Conservation (phyloP, 2,113 vertebrate species). For the Osmerus eperlanus region DNA sequence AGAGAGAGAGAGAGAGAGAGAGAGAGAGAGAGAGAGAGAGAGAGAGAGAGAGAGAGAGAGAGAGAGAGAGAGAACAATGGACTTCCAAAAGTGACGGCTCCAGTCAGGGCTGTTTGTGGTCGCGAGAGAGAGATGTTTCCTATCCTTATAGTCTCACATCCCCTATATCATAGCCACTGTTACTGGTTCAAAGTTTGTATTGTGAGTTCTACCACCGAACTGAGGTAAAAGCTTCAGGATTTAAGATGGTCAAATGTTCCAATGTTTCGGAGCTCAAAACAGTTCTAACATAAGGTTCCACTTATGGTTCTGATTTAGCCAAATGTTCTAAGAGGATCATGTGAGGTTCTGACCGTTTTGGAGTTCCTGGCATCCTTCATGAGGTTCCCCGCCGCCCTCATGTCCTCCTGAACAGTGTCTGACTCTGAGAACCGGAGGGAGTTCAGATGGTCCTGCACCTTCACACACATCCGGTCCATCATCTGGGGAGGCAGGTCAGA, state of each 20-base stretch:
- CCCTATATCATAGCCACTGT: too few species aligned
- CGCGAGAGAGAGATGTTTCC: not conserved
- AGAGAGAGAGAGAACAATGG: too few species aligned
- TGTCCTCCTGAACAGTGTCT: slow-evolving; percentile 81
- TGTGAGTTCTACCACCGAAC: too few species aligned
- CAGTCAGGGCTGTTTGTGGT: too few species aligned
- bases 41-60: not conserved
- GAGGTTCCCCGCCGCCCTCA: slow-evolving; percentile 83
- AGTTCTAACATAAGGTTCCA: not conserved
- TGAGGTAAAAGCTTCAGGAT: too few species aligned
- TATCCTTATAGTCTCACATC: too few species aligned
- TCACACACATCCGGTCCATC: slow-evolving; percentile 94
- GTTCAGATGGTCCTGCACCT: slow-evolving; percentile 97
- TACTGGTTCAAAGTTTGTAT: too few species aligned
- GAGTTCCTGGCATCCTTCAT: slow-evolving; percentile 93
- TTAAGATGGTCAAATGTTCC: too few species aligned
- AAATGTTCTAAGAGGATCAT: not conserved
- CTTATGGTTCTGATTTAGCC: not conserved
- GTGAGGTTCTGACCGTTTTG: slow-evolving; percentile 76
- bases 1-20: not conserved
- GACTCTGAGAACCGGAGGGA: slow-evolving; percentile 81
- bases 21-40: not conserved
- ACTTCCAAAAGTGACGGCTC: too few species aligned
- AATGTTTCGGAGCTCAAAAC: too few species aligned
- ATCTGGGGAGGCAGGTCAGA: slow-evolving; percentile 69